Percentiles rank a stretch among this genome's conserved stretches.
These are phyloP conservation scores for Malachius bipustulatus DNA, from an alignment of 2,888 invertebrate species.

Conservation along the genomic window DNA sequence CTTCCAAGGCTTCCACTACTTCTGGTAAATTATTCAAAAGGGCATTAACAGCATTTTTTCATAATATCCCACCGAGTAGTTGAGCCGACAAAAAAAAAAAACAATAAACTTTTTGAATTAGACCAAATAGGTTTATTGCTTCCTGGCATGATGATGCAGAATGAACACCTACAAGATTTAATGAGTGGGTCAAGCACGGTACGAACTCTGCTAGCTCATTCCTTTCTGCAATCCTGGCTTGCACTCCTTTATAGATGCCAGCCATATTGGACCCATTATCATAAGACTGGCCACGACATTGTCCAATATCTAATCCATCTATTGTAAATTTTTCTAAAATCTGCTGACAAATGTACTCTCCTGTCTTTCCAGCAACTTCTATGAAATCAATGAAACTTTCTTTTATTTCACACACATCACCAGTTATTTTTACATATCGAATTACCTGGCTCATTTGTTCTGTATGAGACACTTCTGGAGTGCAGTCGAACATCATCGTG, in stretches of 20 bases:
- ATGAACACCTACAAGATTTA: conserved; percentile 20
- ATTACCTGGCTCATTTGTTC: conserved; percentile 27
- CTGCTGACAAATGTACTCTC: conserved; percentile 15
- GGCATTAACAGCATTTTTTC: conserved; percentile 12
- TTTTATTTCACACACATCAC: conserved; percentile 16
- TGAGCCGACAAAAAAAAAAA: conserved; percentile 22
- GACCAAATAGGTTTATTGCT: conserved; percentile 22
- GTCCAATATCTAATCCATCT: conserved; percentile 19
- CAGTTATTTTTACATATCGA: conserved; percentile 20
- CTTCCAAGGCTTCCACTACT: not conserved
- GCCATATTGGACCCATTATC: conserved; percentile 28
- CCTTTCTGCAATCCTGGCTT: conserved; percentile 24
- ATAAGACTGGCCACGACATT: conserved; percentile 22
- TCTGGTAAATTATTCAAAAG: conserved; percentile 2
- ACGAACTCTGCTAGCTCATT: conserved; percentile 25
- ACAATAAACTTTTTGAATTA: conserved; percentile 22
- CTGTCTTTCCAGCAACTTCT: conserved; percentile 23
- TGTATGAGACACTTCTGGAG: conserved; percentile 26
- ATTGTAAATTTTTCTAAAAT: conserved; percentile 11
- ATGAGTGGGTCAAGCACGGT: conserved; percentile 22
- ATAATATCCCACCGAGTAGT: conserved; percentile 20
- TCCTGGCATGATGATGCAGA: conserved; percentile 21
- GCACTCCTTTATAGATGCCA: conserved; percentile 25
- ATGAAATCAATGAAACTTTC: conserved; percentile 27
- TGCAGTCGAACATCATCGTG: conserved; percentile 26